Conservation (phyloP, 1,140 invertebrate genomes). For the Calycopis cecrops region DNA sequence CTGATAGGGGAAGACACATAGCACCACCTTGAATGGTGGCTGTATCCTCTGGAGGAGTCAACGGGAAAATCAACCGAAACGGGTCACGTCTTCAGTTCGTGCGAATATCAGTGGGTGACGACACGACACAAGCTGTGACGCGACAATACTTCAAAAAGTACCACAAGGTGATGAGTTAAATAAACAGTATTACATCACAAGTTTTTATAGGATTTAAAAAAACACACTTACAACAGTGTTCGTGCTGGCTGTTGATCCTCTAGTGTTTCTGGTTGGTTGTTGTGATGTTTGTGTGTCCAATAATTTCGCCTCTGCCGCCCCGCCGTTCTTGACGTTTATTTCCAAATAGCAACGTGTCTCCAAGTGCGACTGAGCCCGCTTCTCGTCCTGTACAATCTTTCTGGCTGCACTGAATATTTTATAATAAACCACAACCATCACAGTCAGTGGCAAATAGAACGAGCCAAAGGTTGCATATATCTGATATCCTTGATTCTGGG, state of each 20-base stretch:
- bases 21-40: too few relatives aligned
- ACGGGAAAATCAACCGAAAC: too few relatives aligned
- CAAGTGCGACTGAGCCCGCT: conserved; percentile 87
- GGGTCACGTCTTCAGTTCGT: too few relatives aligned
- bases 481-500: conserved; percentile 91
- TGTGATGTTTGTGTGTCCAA: conserved; percentile 65
- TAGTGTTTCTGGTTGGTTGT: conserved; percentile 54
- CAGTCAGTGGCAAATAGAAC: conserved; percentile 91
- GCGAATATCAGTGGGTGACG: too few relatives aligned
- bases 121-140: too few relatives aligned
- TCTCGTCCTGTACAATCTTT: conserved; percentile 90
- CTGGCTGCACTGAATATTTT: conserved; percentile 92
- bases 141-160: too few relatives aligned
- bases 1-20: too few relatives aligned
- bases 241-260: conserved; percentile 76
- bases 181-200: too few relatives aligned
- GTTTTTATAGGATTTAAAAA: too few relatives aligned
- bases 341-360: conserved; percentile 85
- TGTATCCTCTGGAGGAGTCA: too few relatives aligned
- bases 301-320: conserved; percentile 78
- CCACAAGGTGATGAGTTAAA: too few relatives aligned
- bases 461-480: conserved; percentile 93
- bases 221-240: conserved; percentile 77
- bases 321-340: conserved; percentile 82
- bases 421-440: conserved; percentile 94